phyloP scores from a whole-genome alignment of 1,140 invertebrate species.

The Orius insidiosus region DNA sequence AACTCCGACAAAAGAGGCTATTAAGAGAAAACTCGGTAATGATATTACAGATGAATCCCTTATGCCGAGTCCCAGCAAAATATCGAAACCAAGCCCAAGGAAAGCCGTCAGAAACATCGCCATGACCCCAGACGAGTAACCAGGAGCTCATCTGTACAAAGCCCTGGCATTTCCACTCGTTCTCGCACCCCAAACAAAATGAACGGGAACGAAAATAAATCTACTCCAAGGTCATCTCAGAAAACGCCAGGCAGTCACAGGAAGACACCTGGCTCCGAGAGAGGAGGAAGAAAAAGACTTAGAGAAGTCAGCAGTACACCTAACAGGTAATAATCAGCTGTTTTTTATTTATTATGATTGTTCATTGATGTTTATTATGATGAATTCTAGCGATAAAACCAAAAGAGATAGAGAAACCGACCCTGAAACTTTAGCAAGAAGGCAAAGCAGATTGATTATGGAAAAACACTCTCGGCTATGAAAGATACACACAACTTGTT shows the following conservation, averaged over 20 bases:
- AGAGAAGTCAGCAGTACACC: not conserved
- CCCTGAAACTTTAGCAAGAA: constrained; percentile 44
- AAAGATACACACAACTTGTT: constrained; percentile 51
- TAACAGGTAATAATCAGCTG: not conserved
- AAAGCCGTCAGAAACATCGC: not conserved
- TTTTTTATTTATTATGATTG: not conserved
- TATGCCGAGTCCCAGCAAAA: constrained; percentile 19
- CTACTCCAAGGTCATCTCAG: not conserved
- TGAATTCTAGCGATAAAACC: constrained; percentile 7
- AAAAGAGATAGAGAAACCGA: constrained; percentile 48
- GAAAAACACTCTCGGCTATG: constrained; percentile 85
- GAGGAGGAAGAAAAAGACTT: not conserved
- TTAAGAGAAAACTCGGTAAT: constrained; percentile 9
- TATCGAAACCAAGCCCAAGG: constrained; percentile 8
- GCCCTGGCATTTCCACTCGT: not conserved
- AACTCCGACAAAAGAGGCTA: not conserved
- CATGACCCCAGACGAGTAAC: not conserved
- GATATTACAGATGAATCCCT: constrained; percentile 16
- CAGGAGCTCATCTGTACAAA: not conserved
- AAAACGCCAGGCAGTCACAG: not conserved
- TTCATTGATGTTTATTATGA: not conserved
- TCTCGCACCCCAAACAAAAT: no score
- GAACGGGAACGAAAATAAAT: not conserved
- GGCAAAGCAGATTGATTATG: constrained; percentile 92
- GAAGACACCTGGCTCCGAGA: not conserved